Evolutionary conservation across 2,113 vertebrate genomes (phyloP).

Genomic region (Xenopus laevis): DNA sequence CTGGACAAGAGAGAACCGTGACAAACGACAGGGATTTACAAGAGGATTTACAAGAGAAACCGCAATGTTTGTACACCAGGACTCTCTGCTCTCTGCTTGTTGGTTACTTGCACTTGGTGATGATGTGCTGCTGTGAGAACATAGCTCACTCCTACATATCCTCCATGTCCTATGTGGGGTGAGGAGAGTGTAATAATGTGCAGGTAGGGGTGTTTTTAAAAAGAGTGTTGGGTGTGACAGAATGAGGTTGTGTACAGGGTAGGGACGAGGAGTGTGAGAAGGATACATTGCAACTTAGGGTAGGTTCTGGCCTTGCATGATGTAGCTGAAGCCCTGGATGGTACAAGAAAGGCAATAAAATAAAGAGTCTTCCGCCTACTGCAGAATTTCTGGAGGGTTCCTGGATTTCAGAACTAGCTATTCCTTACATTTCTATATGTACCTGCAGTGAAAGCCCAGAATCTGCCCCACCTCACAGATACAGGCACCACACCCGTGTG

Average conservation of each 20-base stretch:
- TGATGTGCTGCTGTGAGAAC: slow-evolving; percentile 25
- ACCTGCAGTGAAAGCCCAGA: slow-evolving; percentile 7
- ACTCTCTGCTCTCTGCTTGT: slow-evolving; percentile 31
- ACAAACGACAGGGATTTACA: slow-evolving; percentile 10
- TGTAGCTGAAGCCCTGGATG: not conserved
- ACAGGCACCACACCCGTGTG: slow-evolving; percentile 6
- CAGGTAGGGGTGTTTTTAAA: not conserved
- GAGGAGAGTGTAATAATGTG: not conserved
- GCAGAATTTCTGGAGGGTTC: slow-evolving; percentile 9
- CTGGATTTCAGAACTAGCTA: slow-evolving; percentile 26
- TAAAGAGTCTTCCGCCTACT: slow-evolving; percentile 33
- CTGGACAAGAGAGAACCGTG: slow-evolving; percentile 19
- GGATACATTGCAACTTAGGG: not conserved
- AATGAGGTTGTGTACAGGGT: not conserved
- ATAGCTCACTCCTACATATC: not conserved
- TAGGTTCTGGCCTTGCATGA: not conserved
- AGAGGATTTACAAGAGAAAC: slow-evolving; percentile 31
- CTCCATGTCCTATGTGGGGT: not conserved
- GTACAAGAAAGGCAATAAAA: slow-evolving; percentile 37
- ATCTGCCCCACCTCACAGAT: slow-evolving; percentile 13
- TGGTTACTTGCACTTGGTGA: slow-evolving; percentile 19
- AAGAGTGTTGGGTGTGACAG: not conserved
- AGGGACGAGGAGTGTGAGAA: not conserved
- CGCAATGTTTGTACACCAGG: slow-evolving; percentile 33
- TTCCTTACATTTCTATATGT: slow-evolving; percentile 28